Evolutionary conservation across 2,888 invertebrate genomes (phyloP), one percentile per base, ranked within the genome.

Genomic region (Xestia sexstrigata): DNA sequence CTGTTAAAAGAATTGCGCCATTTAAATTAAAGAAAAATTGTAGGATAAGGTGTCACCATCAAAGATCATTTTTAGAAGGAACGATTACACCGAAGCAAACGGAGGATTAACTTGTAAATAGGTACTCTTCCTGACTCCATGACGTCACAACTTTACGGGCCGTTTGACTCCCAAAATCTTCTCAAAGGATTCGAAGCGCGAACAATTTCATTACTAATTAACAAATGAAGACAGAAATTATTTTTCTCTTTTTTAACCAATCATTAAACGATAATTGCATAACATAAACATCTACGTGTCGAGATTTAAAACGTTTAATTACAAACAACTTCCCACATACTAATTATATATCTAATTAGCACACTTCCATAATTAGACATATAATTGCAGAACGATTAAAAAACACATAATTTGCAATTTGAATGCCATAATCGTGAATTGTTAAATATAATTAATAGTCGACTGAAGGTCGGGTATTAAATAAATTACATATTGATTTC

Each of bases 371-470:
- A 89, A 90, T 89, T 87, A 89, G 88, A 89, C 72, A 86, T 88
- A 89, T 93, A 92, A 93, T 93, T 93, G 90, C 89, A 88, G 86
- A 90, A 90, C 89, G 86, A 90, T 91, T 91, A 90, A 78, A 83
- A 93, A 91, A 78, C 70, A 90, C 88, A 90, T 93, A 90, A 92
- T 92, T 93, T 89, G 92, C 94, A 89, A 93, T 93, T 92, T 93
- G 92, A 93, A 94, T 93, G 91, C 91, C 88, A 92, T 93, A 93
- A 93, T 93, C 90, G 92, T 91, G 92, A 91, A 94, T 94, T 94
- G 93, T 94, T 94, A 92, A 93, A 80, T 87, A 92, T 87, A 92
- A 93, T 93, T 93, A 93, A 91, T 90, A 85, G 88, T 73, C 78
- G 82, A 70, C 74, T 86, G 92, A 93, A 94, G 93, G 93, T 92